phyloP scores from a whole-genome alignment of 2,888 invertebrate genomes.

The Cancer borealis region DNA sequence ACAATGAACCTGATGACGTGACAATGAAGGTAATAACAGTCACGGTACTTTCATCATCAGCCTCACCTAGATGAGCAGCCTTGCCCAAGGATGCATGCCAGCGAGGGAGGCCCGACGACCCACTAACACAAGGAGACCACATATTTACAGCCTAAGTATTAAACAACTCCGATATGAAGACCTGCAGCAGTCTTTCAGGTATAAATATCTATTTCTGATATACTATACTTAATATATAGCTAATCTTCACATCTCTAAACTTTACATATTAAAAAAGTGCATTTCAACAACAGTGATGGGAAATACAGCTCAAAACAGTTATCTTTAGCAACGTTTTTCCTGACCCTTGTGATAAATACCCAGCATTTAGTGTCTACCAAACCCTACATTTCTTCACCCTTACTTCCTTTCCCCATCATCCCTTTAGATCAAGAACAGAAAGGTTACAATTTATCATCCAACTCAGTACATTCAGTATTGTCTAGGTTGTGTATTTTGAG shows the following conservation, averaged over 20 bases:
- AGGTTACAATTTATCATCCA: background rate
- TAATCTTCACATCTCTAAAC: conserved; percentile 60
- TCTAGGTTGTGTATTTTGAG: background rate
- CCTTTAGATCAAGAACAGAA: background rate
- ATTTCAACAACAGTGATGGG: conserved; percentile 67
- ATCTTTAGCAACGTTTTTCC: background rate
- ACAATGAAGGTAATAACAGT: background rate
- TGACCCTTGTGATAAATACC: background rate
- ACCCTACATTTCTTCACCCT: background rate
- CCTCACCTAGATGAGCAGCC: background rate
- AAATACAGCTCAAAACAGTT: conserved; percentile 54
- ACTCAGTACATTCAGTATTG: background rate
- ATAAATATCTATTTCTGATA: conserved; percentile 57
- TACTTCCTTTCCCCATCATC: background rate
- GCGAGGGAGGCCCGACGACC: background rate
- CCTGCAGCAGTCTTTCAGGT: background rate
- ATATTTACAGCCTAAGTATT: conserved; percentile 55
- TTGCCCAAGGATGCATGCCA: background rate
- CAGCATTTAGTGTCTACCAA: background rate
- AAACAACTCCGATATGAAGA: background rate
- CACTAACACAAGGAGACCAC: conserved; percentile 49
- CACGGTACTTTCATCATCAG: background rate
- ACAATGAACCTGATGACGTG: background rate
- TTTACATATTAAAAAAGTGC: conserved; percentile 64
- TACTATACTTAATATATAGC: conserved; percentile 37